Conservation (phyloP, 2,888 invertebrate genomes). For the Stenichneumon culpator region DNA sequence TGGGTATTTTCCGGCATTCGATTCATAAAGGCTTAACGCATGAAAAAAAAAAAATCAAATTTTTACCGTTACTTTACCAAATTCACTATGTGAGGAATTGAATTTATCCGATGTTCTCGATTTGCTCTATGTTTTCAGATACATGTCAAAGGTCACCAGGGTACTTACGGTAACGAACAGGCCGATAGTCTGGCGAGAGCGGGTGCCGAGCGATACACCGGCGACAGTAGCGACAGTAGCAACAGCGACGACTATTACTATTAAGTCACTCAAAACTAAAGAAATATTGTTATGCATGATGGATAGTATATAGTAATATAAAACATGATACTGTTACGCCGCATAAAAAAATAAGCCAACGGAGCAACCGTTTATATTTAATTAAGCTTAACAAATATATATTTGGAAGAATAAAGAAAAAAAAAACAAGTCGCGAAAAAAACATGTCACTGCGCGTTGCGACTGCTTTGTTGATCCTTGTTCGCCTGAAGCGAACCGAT, state of each 20-base stretch:
- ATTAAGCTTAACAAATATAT: neutral
- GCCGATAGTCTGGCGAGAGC: neutral
- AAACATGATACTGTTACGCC: too few relatives aligned
- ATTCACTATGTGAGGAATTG: too few relatives aligned
- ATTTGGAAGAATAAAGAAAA: neutral
- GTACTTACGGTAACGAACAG: neutral
- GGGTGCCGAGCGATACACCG: neutral
- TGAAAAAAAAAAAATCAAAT: too few relatives aligned
- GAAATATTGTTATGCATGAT: too few relatives aligned
- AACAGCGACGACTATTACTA: neutral
- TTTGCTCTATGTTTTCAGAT: neutral
- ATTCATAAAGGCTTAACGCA: too few relatives aligned
- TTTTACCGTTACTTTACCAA: too few relatives aligned
- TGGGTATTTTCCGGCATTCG: too few relatives aligned
- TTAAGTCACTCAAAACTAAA: too few relatives aligned
- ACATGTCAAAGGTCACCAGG: neutral
- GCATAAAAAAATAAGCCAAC: neutral
- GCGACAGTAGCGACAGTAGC: neutral
- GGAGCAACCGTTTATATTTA: neutral
- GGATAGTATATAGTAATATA: too few relatives aligned
- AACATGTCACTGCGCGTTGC: neutral
- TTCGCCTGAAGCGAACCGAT: slow-evolving; percentile 37
- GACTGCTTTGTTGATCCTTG: slow-evolving; percentile 41
- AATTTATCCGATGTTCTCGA: neutral
- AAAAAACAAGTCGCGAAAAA: neutral